These are phyloP conservation scores for Aphidius colemani DNA, from an alignment of 2,888 invertebrate species.

Conservation along the genomic window DNA sequence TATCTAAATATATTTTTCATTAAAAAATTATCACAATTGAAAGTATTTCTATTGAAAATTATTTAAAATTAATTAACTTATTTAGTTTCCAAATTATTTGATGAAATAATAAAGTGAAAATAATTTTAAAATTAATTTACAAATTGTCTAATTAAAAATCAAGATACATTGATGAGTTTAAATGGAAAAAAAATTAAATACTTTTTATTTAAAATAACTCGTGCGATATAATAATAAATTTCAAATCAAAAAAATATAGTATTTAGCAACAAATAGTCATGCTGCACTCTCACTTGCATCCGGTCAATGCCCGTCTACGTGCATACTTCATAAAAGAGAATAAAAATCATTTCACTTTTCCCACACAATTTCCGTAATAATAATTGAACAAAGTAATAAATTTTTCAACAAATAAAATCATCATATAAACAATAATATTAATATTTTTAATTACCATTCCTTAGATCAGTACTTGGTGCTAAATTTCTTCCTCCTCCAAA, in stretches of 20 bases:
- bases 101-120: too few relatives aligned
- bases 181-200: too few relatives aligned
- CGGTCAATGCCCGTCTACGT: constrained; percentile 21
- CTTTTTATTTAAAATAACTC: too few relatives aligned
- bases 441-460: constrained; percentile 63
- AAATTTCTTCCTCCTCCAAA: constrained; percentile 84
- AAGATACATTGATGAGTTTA: too few relatives aligned
- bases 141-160: too few relatives aligned
- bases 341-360: constrained; percentile 10
- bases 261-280: neutral
- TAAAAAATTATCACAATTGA: too few relatives aligned
- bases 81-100: too few relatives aligned
- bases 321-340: constrained; percentile 1
- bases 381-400: constrained; percentile 11
- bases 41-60: too few relatives aligned
- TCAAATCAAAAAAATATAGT: neutral
- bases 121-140: too few relatives aligned
- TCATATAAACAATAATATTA: constrained; percentile 3
- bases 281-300: constrained; percentile 21
- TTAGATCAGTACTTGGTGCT: constrained; percentile 83
- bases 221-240: neutral
- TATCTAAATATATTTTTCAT: too few relatives aligned
- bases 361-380: constrained; percentile 17
- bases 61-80: too few relatives aligned
- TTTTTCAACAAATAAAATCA: neutral